phyloP scores from a whole-genome alignment of 1,140 invertebrate genomes.

The Nilaparvata lugens region DNA sequence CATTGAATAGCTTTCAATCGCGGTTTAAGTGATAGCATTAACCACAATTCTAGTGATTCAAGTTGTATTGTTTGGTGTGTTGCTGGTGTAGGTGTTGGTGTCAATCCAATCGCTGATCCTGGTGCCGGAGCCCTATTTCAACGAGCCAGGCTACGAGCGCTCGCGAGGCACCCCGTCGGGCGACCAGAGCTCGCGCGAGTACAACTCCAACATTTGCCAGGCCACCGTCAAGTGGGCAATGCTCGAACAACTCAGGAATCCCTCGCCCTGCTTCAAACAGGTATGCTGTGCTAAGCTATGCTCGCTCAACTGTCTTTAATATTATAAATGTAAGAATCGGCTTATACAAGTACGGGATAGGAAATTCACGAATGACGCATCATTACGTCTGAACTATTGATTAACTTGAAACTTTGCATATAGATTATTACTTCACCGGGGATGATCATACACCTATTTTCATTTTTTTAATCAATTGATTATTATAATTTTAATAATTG shows the following conservation, averaged over 20 bases:
- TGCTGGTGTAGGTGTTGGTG: slow-evolving; percentile 68
- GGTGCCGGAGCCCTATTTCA: slow-evolving; percentile 95
- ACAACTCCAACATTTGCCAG: slow-evolving; percentile 93
- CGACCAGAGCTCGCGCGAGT: slow-evolving; percentile 79
- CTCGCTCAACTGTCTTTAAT: neutral
- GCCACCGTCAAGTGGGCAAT: slow-evolving; percentile 94
- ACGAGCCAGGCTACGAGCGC: slow-evolving; percentile 94
- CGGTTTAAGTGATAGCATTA: too few species aligned
- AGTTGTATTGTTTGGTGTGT: too few species aligned
- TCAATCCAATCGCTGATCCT: slow-evolving; percentile 88
- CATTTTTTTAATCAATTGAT: neutral
- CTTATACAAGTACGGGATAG: too few species aligned
- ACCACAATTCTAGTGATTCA: too few species aligned
- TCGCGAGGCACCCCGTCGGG: slow-evolving; percentile 81
- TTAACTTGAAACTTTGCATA: too few species aligned
- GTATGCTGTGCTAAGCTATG: too few species aligned
- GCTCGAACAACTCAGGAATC: slow-evolving; percentile 85
- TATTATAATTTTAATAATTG: too few species aligned
- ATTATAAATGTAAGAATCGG: neutral
- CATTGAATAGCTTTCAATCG: too few species aligned
- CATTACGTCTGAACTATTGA: too few species aligned
- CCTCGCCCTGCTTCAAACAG: slow-evolving; percentile 88
- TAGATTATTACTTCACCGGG: neutral
- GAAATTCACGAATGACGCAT: too few species aligned
- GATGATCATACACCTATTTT: too few species aligned